Percentiles rank a stretch among this genome's conserved stretches.
phyloP scores from a whole-genome alignment of 1,140 invertebrate genomes.

The Pemphigus obesinymphae region DNA sequence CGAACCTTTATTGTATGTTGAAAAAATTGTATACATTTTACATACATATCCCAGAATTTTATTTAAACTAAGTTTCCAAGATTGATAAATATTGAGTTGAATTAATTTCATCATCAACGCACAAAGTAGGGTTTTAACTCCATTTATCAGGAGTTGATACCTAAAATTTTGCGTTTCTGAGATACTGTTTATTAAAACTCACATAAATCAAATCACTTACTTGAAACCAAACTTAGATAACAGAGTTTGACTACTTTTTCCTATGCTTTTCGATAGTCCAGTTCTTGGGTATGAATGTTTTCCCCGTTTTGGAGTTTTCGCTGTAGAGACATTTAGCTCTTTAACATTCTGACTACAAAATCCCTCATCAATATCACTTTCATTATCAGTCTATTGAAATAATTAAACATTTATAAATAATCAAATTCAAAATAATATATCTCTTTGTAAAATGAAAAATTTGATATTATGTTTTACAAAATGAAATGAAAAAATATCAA shows the following conservation, averaged over 20 bases:
- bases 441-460: too few species aligned
- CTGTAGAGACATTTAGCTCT: background rate
- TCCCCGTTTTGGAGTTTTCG: background rate
- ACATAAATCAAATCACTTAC: background rate
- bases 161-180: too few species aligned
- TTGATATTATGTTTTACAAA: background rate
- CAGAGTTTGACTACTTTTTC: background rate
- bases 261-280: conserved; percentile 4
- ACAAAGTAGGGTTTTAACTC: too few species aligned
- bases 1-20: too few species aligned
- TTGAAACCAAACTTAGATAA: conserved; percentile 33
- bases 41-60: too few species aligned
- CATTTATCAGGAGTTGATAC: too few species aligned
- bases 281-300: background rate
- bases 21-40: background rate
- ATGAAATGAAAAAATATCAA: background rate
- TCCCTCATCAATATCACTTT: conserved; percentile 22
- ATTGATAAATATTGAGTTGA: too few species aligned
- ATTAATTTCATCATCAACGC: too few species aligned
- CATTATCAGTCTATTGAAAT: background rate
- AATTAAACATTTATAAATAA: background rate
- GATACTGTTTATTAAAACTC: too few species aligned
- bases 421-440: background rate
- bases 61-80: too few species aligned
- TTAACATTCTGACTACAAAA: conserved; percentile 26